Evolutionary conservation across 2,797 vertebrate genomes (phyloP).

Genomic region (Hapalemur alaotrensis): DNA sequence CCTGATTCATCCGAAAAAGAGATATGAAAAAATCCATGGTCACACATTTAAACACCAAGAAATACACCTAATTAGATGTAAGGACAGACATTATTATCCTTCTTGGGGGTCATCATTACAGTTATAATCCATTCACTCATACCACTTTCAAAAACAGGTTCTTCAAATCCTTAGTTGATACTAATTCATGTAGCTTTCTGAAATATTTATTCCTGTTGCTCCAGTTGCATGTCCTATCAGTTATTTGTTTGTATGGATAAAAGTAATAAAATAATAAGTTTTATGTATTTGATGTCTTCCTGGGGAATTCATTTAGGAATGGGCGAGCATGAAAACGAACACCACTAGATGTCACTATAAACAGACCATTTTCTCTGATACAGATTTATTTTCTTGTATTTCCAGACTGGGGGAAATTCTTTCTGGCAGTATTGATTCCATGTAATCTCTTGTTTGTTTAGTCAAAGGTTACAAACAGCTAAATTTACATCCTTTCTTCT

Average conservation of each 20-base stretch:
- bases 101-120: neutral
- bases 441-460: slow-evolving; percentile 57
- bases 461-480: slow-evolving; percentile 49
- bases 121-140: neutral
- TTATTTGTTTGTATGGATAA: neutral
- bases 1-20: neutral
- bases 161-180: neutral
- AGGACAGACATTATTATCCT: neutral
- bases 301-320: neutral
- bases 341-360: slow-evolving; percentile 87
- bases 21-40: neutral
- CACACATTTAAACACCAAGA: neutral
- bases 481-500: slow-evolving; percentile 50
- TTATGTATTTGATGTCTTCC: neutral
- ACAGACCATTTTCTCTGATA: slow-evolving; percentile 76
- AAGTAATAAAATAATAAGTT: neutral
- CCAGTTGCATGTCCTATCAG: neutral
- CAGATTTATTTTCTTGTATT: neutral
- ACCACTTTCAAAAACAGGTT: neutral
- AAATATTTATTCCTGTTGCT: neutral
- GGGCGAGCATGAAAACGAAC: neutral
- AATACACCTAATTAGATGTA: neutral
- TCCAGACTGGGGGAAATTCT: slow-evolving; percentile 29
- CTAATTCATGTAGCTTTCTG: neutral
- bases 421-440: slow-evolving; percentile 32